Percentiles rank a stretch among this genome's conserved stretches.
phyloP scores from a whole-genome alignment of 1,140 invertebrate genomes.

The Muscidifurax raptorellus region DNA sequence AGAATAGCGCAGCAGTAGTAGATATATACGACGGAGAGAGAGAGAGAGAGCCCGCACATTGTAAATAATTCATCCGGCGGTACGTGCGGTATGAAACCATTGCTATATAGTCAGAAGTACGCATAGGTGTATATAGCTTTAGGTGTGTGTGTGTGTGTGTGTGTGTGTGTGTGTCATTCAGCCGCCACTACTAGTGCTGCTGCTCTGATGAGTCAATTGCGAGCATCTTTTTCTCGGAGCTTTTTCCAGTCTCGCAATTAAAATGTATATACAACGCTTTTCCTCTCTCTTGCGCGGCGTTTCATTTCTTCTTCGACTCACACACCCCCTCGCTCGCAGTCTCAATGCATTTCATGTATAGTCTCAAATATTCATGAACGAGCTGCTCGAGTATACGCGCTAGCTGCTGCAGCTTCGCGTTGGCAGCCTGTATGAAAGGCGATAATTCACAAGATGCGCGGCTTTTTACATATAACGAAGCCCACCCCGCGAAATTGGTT shows the following conservation, averaged over 20 bases:
- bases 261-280: constrained; percentile 39
- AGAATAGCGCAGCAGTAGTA: neutral
- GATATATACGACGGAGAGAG: neutral
- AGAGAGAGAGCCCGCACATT: neutral
- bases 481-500: constrained; percentile 31
- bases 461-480: constrained; percentile 2
- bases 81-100: constrained; percentile 8
- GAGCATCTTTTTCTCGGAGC: neutral
- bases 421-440: constrained; percentile 1
- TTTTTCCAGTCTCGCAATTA: constrained; percentile 16
- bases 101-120: neutral
- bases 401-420: neutral
- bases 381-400: neutral
- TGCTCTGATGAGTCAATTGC: constrained; percentile 42
- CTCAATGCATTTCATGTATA: constrained; percentile 30
- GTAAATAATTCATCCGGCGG: constrained; percentile 48
- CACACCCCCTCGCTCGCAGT: neutral
- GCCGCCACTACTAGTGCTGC: neutral
- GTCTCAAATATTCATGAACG: constrained; percentile 44
- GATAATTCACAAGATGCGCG: constrained; percentile 41
- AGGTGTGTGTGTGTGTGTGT: neutral
- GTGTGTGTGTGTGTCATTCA: neutral
- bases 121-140: neutral
- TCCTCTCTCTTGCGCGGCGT: neutral
- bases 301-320: neutral